Evolutionary conservation across 2,113 vertebrate species (phyloP), one percentile per base, ranked within the genome.

Genomic region (Antennarius striatus): DNA sequence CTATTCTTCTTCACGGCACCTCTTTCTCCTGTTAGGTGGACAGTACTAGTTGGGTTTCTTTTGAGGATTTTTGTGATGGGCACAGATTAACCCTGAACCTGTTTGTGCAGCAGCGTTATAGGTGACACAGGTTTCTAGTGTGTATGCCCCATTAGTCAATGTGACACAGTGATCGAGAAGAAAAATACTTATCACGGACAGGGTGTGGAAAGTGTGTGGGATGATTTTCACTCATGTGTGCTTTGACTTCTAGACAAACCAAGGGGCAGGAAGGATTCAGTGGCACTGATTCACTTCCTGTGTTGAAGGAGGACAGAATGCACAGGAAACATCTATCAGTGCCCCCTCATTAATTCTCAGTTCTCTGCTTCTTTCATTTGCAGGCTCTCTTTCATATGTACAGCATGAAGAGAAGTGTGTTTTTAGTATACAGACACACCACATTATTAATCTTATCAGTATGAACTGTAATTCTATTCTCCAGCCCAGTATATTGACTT

Each of bases 381-480:
- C 53, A 48, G 56, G 63, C 43, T 62, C 68, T 56, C 29, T 66
- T 22, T 76, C 55, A 63, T 66, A 71, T 67, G 51, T 42, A 29
- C 39, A 56, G 11, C 15, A 12, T 56, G 59, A 64, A 64, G 36
- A 32, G 7, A 36, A 5, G 32, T 36, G 32, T 7, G 32, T 7
- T 71, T 29, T 16, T 13, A 13, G 11, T 10, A 10, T 30, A 22
- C 16, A 10, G 42, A 77, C 50, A 30, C 49, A 28, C 70, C 63
- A 53, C 80, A 64, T 88, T 89, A 86, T 90, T 91, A 85, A 90
- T 91, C 80, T 56, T 75, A 89, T 90, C 77, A 87, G 76, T 69
- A 75, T 70, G 62, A 83, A 87, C 56, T 81, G 76, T 82, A 83
- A 89, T 87, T 84, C 80, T 83, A 76, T 88, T 87, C 79, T 83